phyloP scores from a whole-genome alignment of 2,113 vertebrate genomes.

The Morphnarchus princeps region DNA sequence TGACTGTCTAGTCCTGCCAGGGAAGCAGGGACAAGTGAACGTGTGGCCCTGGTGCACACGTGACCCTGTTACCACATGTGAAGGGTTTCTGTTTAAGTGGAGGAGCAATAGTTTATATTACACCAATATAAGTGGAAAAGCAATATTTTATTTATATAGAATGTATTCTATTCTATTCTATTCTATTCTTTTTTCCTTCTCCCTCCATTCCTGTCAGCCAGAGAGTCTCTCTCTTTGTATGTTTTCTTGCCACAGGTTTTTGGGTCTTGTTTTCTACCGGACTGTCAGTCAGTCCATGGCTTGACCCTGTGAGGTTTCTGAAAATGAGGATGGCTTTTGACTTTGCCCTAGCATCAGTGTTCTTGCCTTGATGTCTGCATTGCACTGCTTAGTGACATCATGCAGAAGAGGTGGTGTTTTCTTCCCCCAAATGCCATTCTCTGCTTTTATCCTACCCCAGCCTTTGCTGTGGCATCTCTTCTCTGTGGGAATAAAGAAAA shows the following conservation, averaged over 20 bases:
- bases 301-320: not conserved
- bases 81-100: not conserved
- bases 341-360: not conserved
- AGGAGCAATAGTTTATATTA: not conserved
- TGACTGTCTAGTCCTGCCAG: not conserved
- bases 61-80: not conserved
- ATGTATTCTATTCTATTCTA: too few relatives aligned
- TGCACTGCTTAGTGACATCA: not conserved
- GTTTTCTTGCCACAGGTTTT: not conserved
- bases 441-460: not conserved
- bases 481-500: not conserved
- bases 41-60: fast-evolving
- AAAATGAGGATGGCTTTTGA: not conserved
- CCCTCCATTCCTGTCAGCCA: not conserved
- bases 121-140: too few relatives aligned
- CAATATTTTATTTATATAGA: not conserved
- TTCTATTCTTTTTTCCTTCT: not conserved
- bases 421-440: not conserved
- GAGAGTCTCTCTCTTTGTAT: not conserved
- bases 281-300: not conserved
- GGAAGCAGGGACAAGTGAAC: too few relatives aligned
- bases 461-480: not conserved
- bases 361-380: not conserved
- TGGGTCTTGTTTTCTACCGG: not conserved
- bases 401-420: not conserved